phyloP scores from a whole-genome alignment of 2,888 invertebrate genomes.

The Parnassius apollo region DNA sequence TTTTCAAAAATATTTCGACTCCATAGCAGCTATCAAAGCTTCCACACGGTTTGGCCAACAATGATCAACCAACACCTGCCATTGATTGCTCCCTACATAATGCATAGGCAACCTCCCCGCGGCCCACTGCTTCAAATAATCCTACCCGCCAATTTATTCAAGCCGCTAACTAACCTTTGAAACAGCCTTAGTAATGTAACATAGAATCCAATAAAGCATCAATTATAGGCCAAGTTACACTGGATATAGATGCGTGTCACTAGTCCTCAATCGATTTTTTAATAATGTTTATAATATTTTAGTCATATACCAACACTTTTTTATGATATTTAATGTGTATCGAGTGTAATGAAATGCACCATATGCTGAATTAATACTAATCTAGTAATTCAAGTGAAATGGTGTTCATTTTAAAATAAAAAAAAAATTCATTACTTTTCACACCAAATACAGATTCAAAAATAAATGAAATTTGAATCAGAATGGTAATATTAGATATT shows the following conservation, averaged over 20 bases:
- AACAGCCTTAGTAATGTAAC: conserved; percentile 20
- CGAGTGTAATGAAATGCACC: conserved; percentile 2
- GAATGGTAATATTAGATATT: too few relatives aligned
- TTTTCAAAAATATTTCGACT: conserved; percentile 16
- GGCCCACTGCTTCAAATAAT: conserved; percentile 54
- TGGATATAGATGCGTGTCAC: conserved; percentile 54
- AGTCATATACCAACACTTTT: background rate
- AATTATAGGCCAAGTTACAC: conserved; percentile 32
- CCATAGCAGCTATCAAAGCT: conserved; percentile 37
- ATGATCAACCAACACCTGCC: conserved; percentile 67
- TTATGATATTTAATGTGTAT: background rate
- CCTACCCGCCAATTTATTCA: conserved; percentile 39
- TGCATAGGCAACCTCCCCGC: conserved; percentile 55
- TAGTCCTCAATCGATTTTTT: conserved; percentile 65
- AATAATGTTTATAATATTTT: conserved; percentile 25
- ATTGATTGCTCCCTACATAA: conserved; percentile 77
- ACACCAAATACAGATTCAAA: too few relatives aligned
- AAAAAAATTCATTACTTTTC: too few relatives aligned
- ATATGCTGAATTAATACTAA: background rate
- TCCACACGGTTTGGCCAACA: conserved; percentile 45
- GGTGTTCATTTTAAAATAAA: too few relatives aligned
- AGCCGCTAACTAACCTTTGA: conserved; percentile 35
- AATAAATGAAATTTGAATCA: too few relatives aligned
- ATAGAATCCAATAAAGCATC: background rate
- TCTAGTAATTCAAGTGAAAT: background rate